Evolutionary conservation across 2,113 vertebrate genomes (phyloP), one percentile per base, ranked within the genome.

Genomic region (Corynorhinus townsendii): DNA sequence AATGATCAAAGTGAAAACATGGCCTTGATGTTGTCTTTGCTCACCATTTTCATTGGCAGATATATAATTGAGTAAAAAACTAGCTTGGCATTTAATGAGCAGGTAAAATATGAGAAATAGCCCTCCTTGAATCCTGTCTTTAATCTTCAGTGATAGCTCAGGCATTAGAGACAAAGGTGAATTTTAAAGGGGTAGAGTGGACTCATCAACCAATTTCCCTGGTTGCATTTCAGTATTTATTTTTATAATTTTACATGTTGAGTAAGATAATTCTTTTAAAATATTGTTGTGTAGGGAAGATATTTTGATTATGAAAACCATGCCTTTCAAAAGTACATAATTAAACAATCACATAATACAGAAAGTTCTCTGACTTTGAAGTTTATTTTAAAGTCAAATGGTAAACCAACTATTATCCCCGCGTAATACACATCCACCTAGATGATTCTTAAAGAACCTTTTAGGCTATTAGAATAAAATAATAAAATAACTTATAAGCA

Each of bases 61-160:
- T 52, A 0, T 38, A 66, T 93, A 95, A 81, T 64, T 71, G 77
- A 86, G 56, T 95, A 69, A 96, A 91, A 96, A 86, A 87, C 76
- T 94, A 75, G 86, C 69, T 4, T 80, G 4, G 43, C 20, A 85
- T 84, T 54, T 95, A 76, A 90, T 59, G 90, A 96, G 52, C 89
- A 92, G 75, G 86, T 79, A 64, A 88, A 69, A 87, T 28, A 47
- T 52, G 92, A 62, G 47, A 71, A 75, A 73, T 87, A 81, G 72
- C 86, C 59, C 71, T 90, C 52, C 66, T 69, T 12, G 43, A 93
- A 66, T 19, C 52, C 62, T 26, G 71, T 90, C 54, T 97, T 97
- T 96, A 95, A 95, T 97, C 91, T 96, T 96, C 75, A 71, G 45
- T 7, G 92, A 87, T 59, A 54, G 68, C 73, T 85, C 22, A 56